phyloP scores from a whole-genome alignment of 2,888 invertebrate species.

The Drosophila peninsularis region DNA sequence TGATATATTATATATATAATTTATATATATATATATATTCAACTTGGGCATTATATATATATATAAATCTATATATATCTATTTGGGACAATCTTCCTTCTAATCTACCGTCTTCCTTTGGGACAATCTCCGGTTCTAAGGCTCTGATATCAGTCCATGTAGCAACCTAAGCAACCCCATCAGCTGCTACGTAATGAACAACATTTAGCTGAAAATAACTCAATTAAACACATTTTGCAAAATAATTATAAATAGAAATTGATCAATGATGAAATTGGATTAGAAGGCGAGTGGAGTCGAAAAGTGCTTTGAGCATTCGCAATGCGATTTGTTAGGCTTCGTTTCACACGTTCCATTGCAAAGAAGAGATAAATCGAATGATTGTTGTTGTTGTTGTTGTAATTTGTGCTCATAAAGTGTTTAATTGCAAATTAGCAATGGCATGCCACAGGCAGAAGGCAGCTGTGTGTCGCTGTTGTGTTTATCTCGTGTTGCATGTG shows the following conservation, averaged over 20 bases:
- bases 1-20: no score
- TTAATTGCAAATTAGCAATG: conserved; percentile 79
- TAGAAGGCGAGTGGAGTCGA: conserved; percentile 1
- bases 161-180: not conserved
- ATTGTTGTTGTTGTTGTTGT: conserved; percentile 48
- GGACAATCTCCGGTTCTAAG: no score
- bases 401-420: conserved; percentile 79
- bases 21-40: no score
- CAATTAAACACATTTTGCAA: not conserved
- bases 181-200: not conserved
- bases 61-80: no score
- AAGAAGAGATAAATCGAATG: conserved; percentile 21
- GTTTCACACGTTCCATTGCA: conserved; percentile 25
- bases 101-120: no score
- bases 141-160: no score
- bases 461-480: conserved; percentile 12
- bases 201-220: not conserved
- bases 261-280: conserved; percentile 22
- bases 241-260: conserved; percentile 5
- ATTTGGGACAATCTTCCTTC: no score
- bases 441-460: conserved; percentile 47
- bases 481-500: conserved; percentile 66
- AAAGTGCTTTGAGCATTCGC: conserved; percentile 7
- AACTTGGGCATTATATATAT: no score
- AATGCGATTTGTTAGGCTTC: conserved; percentile 39